phyloP scores from a whole-genome alignment of 1,140 invertebrate genomes.

The Ctenoplectra terminalis region DNA sequence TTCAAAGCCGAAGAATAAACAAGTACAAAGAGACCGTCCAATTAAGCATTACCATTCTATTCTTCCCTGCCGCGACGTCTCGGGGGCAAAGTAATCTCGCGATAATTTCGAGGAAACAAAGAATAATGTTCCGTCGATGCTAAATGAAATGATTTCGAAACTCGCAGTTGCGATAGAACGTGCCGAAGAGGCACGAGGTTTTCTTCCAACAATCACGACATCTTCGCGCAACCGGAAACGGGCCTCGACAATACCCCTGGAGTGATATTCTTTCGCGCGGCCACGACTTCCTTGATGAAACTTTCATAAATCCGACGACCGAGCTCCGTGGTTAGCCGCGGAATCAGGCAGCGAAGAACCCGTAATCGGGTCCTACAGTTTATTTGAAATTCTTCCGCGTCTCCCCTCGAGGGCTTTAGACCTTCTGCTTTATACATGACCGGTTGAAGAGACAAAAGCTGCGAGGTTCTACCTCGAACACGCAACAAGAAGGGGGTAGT shows the following conservation, averaged over 20 bases:
- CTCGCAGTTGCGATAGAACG: background rate
- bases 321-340: background rate
- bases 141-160: background rate
- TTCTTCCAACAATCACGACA: conserved; percentile 25
- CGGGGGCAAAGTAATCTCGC: background rate
- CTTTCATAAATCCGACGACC: conserved; percentile 1
- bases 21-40: background rate
- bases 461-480: background rate
- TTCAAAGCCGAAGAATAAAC: background rate
- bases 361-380: background rate
- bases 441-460: background rate
- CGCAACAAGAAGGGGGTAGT: background rate
- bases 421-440: background rate
- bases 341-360: conserved; percentile 1
- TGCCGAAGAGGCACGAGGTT: background rate
- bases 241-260: conserved; percentile 12
- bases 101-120: conserved; percentile 2
- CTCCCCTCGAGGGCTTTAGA: conserved; percentile 1
- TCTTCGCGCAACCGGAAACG: background rate
- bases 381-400: background rate
- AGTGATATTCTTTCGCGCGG: conserved; percentile 14
- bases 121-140: conserved; percentile 1
- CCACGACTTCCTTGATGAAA: conserved; percentile 42
- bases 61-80: background rate
- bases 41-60: background rate